Percentiles rank a stretch among this genome's conserved stretches.
Evolutionary conservation across 2,113 vertebrate species (phyloP).

Genomic region (Vidua macroura): DNA sequence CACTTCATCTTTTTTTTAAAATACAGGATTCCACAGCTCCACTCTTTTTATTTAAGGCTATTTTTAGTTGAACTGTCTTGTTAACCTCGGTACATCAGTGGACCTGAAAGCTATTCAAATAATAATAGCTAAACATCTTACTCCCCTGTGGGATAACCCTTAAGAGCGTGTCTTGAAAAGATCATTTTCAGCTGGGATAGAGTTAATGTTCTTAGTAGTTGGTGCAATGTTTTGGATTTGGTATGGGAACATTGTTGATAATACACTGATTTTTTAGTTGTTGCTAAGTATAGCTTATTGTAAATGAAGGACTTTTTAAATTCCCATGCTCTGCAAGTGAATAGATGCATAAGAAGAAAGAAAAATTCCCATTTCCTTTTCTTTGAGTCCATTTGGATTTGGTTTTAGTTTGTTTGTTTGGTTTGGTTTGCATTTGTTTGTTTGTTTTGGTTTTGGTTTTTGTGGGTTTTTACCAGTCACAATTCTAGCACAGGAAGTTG

Average conservation of each 20-base stretch:
- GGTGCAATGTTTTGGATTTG: background rate
- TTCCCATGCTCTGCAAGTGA: background rate
- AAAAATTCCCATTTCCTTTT: background rate
- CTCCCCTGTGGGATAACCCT: background rate
- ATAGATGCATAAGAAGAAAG: background rate
- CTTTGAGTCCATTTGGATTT: slow-evolving; percentile 33
- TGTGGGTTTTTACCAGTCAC: background rate
- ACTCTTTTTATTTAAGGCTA: background rate
- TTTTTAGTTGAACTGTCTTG: slow-evolving; percentile 57
- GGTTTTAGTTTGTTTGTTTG: background rate
- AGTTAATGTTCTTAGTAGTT: background rate
- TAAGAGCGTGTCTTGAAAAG: slow-evolving; percentile 38
- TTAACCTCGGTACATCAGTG: slow-evolving; percentile 40
- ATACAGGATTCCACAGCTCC: background rate
- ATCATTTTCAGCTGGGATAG: background rate
- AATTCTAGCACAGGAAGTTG: slow-evolving; percentile 12
- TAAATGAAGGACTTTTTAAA: background rate
- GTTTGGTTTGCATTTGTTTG: background rate
- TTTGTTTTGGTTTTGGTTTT: background rate
- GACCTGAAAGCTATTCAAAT: slow-evolving; percentile 40
- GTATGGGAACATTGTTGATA: background rate
- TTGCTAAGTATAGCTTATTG: background rate
- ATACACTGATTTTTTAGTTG: background rate
- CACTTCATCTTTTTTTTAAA: background rate
- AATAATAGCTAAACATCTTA: slow-evolving; percentile 19